Evolutionary conservation across 2,113 vertebrate species (phyloP).

Genomic region (Sminthopsis crassicaudata): DNA sequence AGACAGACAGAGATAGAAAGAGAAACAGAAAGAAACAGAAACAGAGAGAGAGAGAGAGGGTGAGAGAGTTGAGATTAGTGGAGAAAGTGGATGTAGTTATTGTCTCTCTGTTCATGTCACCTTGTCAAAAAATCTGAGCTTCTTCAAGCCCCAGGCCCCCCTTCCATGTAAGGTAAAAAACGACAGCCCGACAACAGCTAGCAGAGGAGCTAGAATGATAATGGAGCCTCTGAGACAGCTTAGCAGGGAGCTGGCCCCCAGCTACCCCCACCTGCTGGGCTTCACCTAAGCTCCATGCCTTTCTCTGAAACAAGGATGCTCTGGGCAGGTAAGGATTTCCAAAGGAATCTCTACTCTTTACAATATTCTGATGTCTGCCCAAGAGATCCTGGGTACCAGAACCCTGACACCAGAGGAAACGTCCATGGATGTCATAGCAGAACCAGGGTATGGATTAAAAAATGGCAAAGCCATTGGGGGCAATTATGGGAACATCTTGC

Average conservation of each 20-base stretch:
- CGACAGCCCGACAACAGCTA: not conserved
- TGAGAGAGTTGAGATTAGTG: conserved; percentile 36
- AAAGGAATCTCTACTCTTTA: not conserved
- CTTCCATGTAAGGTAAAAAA: not conserved
- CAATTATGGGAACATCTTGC: conserved; percentile 11
- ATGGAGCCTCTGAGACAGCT: not conserved
- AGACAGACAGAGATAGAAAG: no score
- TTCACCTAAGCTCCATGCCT: not conserved
- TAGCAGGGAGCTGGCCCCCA: not conserved
- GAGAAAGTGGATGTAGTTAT: conserved; percentile 4
- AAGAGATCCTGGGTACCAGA: not conserved
- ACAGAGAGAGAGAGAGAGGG: not conserved
- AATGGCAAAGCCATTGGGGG: not conserved
- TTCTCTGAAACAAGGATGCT: not conserved
- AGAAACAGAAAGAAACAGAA: no score
- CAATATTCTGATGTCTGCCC: not conserved
- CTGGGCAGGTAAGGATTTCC: not conserved
- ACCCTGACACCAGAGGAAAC: not conserved
- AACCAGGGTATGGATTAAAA: not conserved
- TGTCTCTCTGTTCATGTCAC: conserved; percentile 32
- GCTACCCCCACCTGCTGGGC: not conserved
- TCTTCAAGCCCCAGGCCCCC: not conserved
- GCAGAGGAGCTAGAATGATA: not conserved
- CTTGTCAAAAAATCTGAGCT: conserved; percentile 28
- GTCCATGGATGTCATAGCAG: not conserved